Base-by-base conservation (phyloP, 2,888 invertebrate genomes). In the Nasonovia ribisnigri region DNA sequence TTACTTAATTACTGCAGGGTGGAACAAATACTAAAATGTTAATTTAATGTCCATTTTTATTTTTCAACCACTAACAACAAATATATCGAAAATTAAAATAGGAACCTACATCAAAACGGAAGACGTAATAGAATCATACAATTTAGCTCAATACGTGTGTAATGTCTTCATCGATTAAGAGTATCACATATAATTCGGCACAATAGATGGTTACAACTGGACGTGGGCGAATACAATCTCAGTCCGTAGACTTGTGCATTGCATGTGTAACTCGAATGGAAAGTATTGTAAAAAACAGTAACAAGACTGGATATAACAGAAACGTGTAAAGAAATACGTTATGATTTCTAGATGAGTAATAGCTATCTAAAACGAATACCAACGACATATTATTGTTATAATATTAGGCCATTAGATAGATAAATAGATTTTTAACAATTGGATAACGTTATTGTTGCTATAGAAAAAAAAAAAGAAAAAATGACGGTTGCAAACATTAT, bases 261-360 rank as follows among this genome's bases (percentile, higher is more conserved):
- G 10, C 26, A 24, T 90, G 24, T 92, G 26, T n/a, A 60, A 92
- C 48, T 88, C 26, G 29, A 92, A 92, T 87, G 46, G 87, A 88
- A 92, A 86, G 91, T 91, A 91, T 57, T 67, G n/a, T 43, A 92
- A 88, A 67, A 87, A n/a, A 16, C 8, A 48, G 51, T 26, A 51
- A 16, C 3, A 42, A 26, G 26, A 51, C 26, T 77, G 4, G 8
- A 51, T 84, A 84, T 84, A 51, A 36, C 46, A 92, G 51, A 60
- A 29, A 48, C 46, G 26, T 60, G 51, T n/a, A 54, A 46, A n/a
- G 51, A 88, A 60, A 87, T 46, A 87, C 60, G 87, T 86, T 43
- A 60, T 67, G 87, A 92, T 87, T 87, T 92, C 36, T 87, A 87
- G 46, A 87, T 60, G 60, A 46, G 48, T 87, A 92, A 87, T 92